phyloP scores from a whole-genome alignment of 1,140 invertebrate species.

The Drosophila nasuta region DNA sequence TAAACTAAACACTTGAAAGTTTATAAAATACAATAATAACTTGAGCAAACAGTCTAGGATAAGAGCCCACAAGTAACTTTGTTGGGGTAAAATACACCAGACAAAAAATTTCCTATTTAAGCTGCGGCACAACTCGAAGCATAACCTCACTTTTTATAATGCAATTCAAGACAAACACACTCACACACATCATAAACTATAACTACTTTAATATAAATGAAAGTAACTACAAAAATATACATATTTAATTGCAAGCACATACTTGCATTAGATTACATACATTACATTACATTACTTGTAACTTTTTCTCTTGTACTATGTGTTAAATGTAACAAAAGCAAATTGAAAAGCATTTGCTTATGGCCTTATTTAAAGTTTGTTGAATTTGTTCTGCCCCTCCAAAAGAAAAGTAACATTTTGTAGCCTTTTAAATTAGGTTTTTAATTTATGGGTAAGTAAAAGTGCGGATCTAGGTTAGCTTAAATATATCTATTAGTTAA shows the following conservation, averaged over 20 bases:
- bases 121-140: slow-evolving; percentile 43
- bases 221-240: slow-evolving; percentile 42
- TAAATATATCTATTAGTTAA: slow-evolving; percentile 63
- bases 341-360: slow-evolving; percentile 41
- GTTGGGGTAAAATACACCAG: slow-evolving; percentile 18
- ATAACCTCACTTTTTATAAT: slow-evolving; percentile 65
- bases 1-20: slow-evolving; percentile 34
- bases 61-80: slow-evolving; percentile 29
- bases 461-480: slow-evolving; percentile 56
- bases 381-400: slow-evolving; percentile 56
- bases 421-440: slow-evolving; percentile 65
- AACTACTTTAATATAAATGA: slow-evolving; percentile 23
- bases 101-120: slow-evolving; percentile 56
- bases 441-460: slow-evolving; percentile 55
- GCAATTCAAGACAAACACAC: slow-evolving; percentile 39
- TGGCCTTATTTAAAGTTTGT: slow-evolving; percentile 69
- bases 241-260: slow-evolving; percentile 12
- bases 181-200: slow-evolving; percentile 30
- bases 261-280: slow-evolving; percentile 20
- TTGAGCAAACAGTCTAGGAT: slow-evolving; percentile 35
- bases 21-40: slow-evolving; percentile 30
- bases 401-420: slow-evolving; percentile 43
- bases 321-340: slow-evolving; percentile 55
- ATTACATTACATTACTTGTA: slow-evolving; percentile 12
- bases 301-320: slow-evolving; percentile 41